Conservation (phyloP, 2,113 vertebrate species). For the Chaetodon trifascialis region DNA sequence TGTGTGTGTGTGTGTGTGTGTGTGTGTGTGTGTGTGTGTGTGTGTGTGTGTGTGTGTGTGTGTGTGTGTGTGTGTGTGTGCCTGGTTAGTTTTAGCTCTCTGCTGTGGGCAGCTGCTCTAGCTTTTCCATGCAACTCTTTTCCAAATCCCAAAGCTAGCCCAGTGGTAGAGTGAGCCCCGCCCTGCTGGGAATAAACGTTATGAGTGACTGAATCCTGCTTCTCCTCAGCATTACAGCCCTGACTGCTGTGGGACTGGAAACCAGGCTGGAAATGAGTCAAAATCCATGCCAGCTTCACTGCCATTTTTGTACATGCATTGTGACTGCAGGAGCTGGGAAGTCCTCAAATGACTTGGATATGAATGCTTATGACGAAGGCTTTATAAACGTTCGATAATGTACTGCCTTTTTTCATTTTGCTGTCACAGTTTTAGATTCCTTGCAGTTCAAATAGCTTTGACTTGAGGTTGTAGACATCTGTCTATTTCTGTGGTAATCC, state of each 20-base stretch:
- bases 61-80: constrained; percentile 15
- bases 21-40: constrained; percentile 4
- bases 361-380: background rate
- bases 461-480: too few species aligned
- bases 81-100: constrained; percentile 14
- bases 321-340: constrained; percentile 38
- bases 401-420: background rate
- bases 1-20: constrained; percentile 11
- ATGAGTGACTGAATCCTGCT: constrained; percentile 43
- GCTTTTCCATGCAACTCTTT: constrained; percentile 55
- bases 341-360: constrained; percentile 12
- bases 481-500: background rate
- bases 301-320: constrained; percentile 67
- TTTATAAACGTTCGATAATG: background rate
- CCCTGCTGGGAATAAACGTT: constrained; percentile 66
- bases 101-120: constrained; percentile 45
- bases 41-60: constrained; percentile 17
- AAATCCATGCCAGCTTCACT: constrained; percentile 40
- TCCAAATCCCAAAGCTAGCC: constrained; percentile 63
- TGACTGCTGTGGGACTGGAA: constrained; percentile 64
- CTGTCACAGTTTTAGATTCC: background rate
- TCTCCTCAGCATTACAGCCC: constrained; percentile 38
- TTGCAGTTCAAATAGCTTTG: background rate
- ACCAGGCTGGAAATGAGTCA: constrained; percentile 64
- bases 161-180: constrained; percentile 48